phyloP scores from a whole-genome alignment of 2,888 invertebrate species.

The Selenia dentaria region DNA sequence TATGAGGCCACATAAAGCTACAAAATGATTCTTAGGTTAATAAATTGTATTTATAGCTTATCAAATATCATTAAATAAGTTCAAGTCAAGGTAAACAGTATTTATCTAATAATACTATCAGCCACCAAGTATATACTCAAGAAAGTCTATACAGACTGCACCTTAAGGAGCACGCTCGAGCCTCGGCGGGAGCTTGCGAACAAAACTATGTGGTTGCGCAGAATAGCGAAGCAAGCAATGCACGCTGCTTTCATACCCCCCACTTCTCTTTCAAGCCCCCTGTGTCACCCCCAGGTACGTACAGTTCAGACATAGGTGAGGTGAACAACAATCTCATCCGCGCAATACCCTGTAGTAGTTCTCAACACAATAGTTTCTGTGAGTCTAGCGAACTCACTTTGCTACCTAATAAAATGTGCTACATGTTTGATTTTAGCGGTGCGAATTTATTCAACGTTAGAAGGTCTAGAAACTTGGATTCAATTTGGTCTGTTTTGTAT shows the following conservation, averaged over 20 bases:
- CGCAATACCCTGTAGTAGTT: slow-evolving; percentile 54
- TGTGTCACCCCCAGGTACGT: slow-evolving; percentile 49
- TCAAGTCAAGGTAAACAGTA: too few relatives aligned
- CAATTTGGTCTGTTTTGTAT: too few relatives aligned
- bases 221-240: slow-evolving; percentile 64
- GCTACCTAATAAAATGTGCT: slow-evolving; percentile 13
- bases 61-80: too few relatives aligned
- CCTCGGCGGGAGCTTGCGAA: slow-evolving; percentile 63
- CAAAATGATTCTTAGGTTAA: too few relatives aligned
- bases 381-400: slow-evolving; percentile 43
- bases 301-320: slow-evolving; percentile 42
- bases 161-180: slow-evolving; percentile 65
- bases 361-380: slow-evolving; percentile 54
- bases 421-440: slow-evolving; percentile 15
- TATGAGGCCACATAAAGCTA: too few relatives aligned
- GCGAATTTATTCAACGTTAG: slow-evolving; percentile 9
- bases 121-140: too few relatives aligned
- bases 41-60: too few relatives aligned
- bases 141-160: too few relatives aligned
- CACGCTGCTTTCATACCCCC: slow-evolving; percentile 43
- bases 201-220: slow-evolving; percentile 74
- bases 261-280: slow-evolving; percentile 29
- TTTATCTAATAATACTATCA: too few relatives aligned
- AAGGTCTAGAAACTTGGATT: too few relatives aligned
- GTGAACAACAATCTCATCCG: slow-evolving; percentile 69